phyloP scores from a whole-genome alignment of 2,888 invertebrate species.

The Julus scanicus region DNA sequence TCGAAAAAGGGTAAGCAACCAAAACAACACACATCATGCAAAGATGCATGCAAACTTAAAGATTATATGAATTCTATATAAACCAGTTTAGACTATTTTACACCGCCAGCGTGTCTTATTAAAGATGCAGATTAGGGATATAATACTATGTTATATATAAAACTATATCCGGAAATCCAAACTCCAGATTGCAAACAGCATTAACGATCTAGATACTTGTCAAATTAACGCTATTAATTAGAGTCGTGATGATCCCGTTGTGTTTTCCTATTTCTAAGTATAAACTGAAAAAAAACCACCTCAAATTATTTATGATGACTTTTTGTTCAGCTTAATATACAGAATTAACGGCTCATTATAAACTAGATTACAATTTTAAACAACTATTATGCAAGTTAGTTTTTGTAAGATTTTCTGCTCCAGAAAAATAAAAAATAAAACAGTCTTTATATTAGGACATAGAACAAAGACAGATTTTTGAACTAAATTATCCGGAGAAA shows the following conservation, averaged over 20 bases:
- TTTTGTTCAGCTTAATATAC: background rate
- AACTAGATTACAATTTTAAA: background rate
- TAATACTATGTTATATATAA: background rate
- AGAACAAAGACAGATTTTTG: no score
- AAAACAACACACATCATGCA: background rate
- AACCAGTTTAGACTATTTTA: background rate
- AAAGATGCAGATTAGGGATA: background rate
- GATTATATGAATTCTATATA: slow-evolving; percentile 5
- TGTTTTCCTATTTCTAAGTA: background rate
- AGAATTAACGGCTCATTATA: background rate
- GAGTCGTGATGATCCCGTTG: background rate
- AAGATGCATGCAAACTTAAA: background rate
- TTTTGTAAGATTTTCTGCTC: no score
- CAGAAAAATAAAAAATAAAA: no score
- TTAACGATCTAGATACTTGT: background rate
- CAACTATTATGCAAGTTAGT: background rate
- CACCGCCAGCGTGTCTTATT: slow-evolving; percentile 1
- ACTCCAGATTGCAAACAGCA: background rate
- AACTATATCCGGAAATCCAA: background rate
- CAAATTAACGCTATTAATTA: background rate
- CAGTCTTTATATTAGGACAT: no score
- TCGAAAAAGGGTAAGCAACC: background rate
- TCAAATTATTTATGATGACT: background rate
- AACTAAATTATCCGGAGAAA: no score
- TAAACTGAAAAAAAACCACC: background rate